Evolutionary conservation across 1,140 invertebrate species (phyloP).

Genomic region (Wasmannia auropunctata): DNA sequence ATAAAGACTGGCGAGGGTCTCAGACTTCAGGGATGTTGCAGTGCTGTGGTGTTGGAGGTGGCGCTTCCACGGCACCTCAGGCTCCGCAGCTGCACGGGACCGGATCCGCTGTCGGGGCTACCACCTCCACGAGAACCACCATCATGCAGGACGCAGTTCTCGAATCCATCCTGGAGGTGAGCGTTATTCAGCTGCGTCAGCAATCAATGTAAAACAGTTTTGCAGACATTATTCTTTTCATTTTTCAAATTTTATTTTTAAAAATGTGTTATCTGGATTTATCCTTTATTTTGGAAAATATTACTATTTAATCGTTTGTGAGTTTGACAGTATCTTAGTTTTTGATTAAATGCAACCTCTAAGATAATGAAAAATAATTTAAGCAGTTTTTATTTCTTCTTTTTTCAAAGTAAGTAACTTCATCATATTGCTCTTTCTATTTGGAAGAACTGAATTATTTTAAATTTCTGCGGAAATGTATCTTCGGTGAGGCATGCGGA

Average conservation of each 20-base stretch:
- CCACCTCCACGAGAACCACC: constrained; percentile 80
- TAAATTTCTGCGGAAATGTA: not conserved
- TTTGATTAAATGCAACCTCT: not conserved
- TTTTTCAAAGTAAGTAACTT: not conserved
- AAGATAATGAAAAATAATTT: not conserved
- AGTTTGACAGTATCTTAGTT: not conserved
- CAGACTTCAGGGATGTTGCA: constrained; percentile 80
- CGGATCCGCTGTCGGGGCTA: constrained; percentile 80
- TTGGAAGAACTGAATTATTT: not conserved
- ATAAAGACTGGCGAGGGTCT: constrained; percentile 74
- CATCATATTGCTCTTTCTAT: not conserved
- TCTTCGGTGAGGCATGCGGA: not conserved
- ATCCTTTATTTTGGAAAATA: not conserved
- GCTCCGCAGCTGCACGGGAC: constrained; percentile 82
- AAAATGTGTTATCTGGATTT: not conserved
- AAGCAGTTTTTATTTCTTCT: not conserved
- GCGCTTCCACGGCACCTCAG: constrained; percentile 84
- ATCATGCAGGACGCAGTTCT: constrained; percentile 84
- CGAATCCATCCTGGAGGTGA: constrained; percentile 84
- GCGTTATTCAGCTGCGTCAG: constrained; percentile 13
- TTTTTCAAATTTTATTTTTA: not conserved
- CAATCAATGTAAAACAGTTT: not conserved
- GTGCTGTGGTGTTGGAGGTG: constrained; percentile 85
- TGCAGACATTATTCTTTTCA: no score
- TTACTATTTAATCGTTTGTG: not conserved